Evolutionary conservation across 2,797 vertebrate species (phyloP), one percentile per base, ranked within the genome.

Genomic region (Intellagama lesueurii): DNA sequence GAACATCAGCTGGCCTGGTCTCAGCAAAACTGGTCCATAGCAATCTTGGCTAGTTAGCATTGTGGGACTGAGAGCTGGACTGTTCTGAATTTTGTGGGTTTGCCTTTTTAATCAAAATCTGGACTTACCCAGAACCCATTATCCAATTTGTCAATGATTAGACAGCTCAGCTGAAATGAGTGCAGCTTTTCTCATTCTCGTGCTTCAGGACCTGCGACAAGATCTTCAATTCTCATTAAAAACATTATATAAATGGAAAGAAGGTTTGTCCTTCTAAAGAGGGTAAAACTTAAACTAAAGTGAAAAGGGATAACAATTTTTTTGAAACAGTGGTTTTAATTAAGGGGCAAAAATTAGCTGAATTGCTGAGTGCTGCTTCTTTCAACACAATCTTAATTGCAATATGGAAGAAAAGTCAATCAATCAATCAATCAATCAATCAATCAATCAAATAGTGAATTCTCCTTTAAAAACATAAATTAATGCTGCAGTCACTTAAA

Each of bases 161-260:
- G 75, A 44, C 60, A 47, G 28, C 64, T 68, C 60, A 32, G 85
- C 30, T 32, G 75, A 86, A 86, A 78, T 16, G 22, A 32, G 9
- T 86, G 40, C 60, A 68, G 60, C 64, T 86, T 86, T 86, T 56
- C 40, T 78, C 75, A 86, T 66, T 86, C 9, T 66, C 28, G 66
- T 86, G 40, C 60, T 66, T 86, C 60, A 86, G 60, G 26, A n/a
- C 28, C n/a, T 84, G 52, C 26, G 40, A 78, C 60, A 86, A 78
- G 35, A 78, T 77, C 28, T 66, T 56, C 77, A 60, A 68, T 78
- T 86, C 60, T 64, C 17, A 86, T 86, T 86, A 77, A 28, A 26
- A 78, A 86, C 35, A 30, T 19, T n/a, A 56, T 32, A 76, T 30
- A 64, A 56, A 52, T 44, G 7, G n/a, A 77, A 64, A 35, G 26